A percentile compares a stretch with the other conserved stretches of the same genome.
Evolutionary conservation across 2,888 invertebrate genomes (phyloP).

Genomic region (Stenotaenia linearis): DNA sequence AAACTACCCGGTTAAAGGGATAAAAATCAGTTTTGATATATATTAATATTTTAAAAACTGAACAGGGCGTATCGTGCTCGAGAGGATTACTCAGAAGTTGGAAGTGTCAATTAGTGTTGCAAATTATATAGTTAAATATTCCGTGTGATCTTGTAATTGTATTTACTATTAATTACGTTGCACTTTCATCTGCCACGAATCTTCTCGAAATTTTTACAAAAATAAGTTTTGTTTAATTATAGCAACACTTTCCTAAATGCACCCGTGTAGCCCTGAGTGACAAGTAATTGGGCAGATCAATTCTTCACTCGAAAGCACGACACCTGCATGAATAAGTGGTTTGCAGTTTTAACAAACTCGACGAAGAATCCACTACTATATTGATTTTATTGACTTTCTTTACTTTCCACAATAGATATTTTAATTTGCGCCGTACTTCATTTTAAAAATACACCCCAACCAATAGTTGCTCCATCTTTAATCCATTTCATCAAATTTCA

Average conservation of each 20-base stretch:
- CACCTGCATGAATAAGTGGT: neutral
- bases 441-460: neutral
- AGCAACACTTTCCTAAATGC: neutral
- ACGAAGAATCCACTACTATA: neutral
- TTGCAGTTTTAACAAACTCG: neutral
- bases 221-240: neutral
- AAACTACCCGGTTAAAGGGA: neutral
- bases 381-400: neutral
- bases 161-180: too few relatives aligned
- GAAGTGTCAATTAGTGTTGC: too few relatives aligned
- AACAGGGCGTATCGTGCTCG: too few relatives aligned
- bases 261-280: neutral
- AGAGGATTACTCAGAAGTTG: too few relatives aligned
- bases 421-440: too few relatives aligned
- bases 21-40: neutral
- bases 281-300: neutral
- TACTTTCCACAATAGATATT: neutral
- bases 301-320: neutral
- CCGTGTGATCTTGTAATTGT: too few relatives aligned
- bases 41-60: too few relatives aligned
- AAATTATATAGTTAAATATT: too few relatives aligned
- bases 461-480: neutral
- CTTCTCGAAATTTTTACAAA: too few relatives aligned
- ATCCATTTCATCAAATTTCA: neutral
- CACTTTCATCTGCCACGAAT: neutral